Conservation (phyloP, 2,888 invertebrate genomes). For the Patella caerulea region DNA sequence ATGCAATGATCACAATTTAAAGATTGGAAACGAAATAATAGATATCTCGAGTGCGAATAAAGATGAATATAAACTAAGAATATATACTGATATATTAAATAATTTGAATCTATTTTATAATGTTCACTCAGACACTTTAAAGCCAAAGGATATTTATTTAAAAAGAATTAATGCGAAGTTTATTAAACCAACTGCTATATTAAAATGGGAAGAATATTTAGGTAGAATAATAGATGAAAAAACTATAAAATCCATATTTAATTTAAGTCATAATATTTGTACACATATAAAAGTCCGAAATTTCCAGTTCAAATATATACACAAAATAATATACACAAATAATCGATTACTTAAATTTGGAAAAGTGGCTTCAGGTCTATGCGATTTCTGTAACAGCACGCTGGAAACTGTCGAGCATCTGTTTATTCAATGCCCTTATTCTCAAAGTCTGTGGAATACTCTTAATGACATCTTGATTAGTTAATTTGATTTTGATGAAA, state of each 20-base stretch:
- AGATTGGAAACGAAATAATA: background rate
- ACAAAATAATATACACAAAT: background rate
- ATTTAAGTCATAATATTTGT: background rate
- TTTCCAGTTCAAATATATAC: constrained; percentile 1
- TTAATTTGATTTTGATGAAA: too few species aligned
- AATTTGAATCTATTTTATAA: background rate
- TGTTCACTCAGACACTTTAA: background rate
- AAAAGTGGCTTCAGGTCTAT: background rate
- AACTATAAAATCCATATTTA: background rate
- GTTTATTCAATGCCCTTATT: background rate
- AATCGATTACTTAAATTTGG: background rate
- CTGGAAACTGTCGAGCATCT: background rate
- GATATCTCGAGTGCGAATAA: background rate
- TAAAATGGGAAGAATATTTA: background rate
- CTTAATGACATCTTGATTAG: too few species aligned
- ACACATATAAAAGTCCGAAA: background rate
- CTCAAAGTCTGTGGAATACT: too few species aligned
- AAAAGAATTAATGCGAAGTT: background rate
- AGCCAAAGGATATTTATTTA: background rate
- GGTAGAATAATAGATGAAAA: background rate
- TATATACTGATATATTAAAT: background rate
- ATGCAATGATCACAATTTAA: background rate
- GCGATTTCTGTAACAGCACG: background rate
- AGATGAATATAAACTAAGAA: background rate
- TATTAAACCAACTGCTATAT: background rate